These are phyloP conservation scores for Euplexia lucipara DNA, from an alignment of 2,888 invertebrate species.

Conservation along the genomic window DNA sequence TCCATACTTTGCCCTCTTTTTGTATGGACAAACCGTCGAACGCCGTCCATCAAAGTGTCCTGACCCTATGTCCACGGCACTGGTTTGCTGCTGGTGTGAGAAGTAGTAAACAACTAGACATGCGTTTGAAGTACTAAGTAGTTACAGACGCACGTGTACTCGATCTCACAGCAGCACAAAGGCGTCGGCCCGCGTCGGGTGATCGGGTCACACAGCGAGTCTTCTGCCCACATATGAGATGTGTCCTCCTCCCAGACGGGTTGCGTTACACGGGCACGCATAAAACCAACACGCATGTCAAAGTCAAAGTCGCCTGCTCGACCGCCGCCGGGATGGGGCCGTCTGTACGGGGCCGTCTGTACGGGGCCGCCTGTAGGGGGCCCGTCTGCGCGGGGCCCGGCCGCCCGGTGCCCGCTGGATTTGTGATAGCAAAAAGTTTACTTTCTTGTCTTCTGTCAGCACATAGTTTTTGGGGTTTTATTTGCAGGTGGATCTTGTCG, in stretches of 20 bases:
- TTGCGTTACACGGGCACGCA: slow-evolving; percentile 54
- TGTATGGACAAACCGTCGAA: too few species aligned
- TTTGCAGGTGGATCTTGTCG: slow-evolving; percentile 17
- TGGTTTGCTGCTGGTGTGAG: too few species aligned
- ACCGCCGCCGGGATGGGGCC: slow-evolving; percentile 9
- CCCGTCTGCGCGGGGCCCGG: not conserved
- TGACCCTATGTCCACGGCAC: too few species aligned
- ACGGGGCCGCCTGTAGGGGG: slow-evolving; percentile 20
- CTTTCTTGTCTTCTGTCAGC: slow-evolving; percentile 13
- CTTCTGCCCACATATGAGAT: slow-evolving; percentile 25
- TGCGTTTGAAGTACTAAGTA: too few species aligned
- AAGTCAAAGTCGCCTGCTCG: slow-evolving; percentile 4
- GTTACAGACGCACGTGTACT: too few species aligned
- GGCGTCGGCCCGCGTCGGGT: too few species aligned
- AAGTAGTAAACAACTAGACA: too few species aligned
- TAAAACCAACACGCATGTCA: slow-evolving; percentile 33
- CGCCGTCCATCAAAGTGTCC: too few species aligned
- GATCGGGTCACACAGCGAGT: too few species aligned
- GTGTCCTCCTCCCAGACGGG: slow-evolving; percentile 13
- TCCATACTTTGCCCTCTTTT: too few species aligned
- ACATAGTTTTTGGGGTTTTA: slow-evolving; percentile 11
- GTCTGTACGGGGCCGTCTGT: slow-evolving; percentile 15
- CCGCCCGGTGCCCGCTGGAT: slow-evolving; percentile 23
- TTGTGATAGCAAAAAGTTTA: not conserved
- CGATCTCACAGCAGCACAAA: too few species aligned